A percentile compares a stretch with the other conserved stretches of the same genome.
These are phyloP conservation scores for Griposia aprilina DNA, from an alignment of 2,888 invertebrate species.

Conservation along the genomic window DNA sequence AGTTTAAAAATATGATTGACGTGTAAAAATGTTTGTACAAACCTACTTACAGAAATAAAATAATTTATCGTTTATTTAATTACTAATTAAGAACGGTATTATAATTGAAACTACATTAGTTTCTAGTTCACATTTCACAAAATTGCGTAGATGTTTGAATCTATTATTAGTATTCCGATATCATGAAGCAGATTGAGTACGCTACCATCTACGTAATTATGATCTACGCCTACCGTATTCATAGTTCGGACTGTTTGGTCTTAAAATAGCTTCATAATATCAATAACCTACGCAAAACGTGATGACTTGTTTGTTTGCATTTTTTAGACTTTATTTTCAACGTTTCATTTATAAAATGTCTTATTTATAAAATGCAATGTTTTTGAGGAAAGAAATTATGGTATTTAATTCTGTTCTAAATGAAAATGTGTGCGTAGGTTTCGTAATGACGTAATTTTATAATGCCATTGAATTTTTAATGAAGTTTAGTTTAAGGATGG, in stretches of 20 bases:
- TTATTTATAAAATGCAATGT: background rate
- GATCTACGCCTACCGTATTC: background rate
- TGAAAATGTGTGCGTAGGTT: background rate
- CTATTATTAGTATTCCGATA: constrained; percentile 9
- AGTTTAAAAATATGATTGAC: too few species aligned
- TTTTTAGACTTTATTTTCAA: background rate
- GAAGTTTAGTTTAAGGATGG: background rate
- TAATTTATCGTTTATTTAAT: too few species aligned
- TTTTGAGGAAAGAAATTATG: background rate
- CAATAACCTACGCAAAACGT: background rate
- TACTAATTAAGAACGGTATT: background rate
- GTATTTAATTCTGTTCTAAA: background rate
- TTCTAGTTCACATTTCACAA: background rate
- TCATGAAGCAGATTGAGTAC: background rate
- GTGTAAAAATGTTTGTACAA: too few species aligned
- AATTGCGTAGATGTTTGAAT: background rate
- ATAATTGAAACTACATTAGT: background rate
- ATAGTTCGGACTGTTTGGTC: background rate
- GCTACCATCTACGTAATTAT: constrained; percentile 3
- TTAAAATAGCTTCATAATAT: constrained; percentile 8
- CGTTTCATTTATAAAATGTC: background rate
- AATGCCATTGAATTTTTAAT: background rate
- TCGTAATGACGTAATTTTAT: background rate
- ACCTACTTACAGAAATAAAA: too few species aligned
- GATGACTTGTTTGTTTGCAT: background rate